These are phyloP conservation scores for Anhinga anhinga DNA, from an alignment of 2,113 vertebrate species.

Conservation along the genomic window DNA sequence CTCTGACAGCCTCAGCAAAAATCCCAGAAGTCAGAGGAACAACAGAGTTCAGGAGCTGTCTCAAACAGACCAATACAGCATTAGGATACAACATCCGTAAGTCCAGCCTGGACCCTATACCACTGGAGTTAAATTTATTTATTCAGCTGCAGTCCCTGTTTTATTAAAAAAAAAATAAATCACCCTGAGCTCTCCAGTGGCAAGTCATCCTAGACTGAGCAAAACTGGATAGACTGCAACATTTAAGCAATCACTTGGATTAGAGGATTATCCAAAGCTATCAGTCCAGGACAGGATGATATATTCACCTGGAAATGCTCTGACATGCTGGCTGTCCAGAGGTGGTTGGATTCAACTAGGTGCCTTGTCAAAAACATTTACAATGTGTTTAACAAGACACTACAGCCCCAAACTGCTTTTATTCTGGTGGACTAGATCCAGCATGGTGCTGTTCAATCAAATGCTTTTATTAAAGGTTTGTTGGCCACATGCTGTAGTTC, in stretches of 20 bases:
- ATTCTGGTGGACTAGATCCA: neutral
- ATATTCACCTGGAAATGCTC: neutral
- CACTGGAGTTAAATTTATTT: neutral
- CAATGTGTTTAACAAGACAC: neutral
- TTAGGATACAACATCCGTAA: neutral
- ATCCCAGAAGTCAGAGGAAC: neutral
- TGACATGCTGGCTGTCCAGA: neutral
- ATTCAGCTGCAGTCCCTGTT: neutral
- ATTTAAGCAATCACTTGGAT: conserved; percentile 2
- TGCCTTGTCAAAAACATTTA: neutral
- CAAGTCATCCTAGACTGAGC: neutral
- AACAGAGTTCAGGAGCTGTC: neutral
- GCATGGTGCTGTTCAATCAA: neutral
- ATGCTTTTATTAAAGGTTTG: neutral
- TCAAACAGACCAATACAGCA: neutral
- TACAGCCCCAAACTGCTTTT: neutral
- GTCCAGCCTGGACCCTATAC: neutral
- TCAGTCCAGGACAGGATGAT: neutral
- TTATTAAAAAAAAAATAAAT: neutral
- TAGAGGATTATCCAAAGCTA: conserved; percentile 23
- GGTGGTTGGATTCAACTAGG: neutral
- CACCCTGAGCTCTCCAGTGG: neutral
- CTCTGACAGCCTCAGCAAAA: neutral
- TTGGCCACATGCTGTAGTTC: neutral
- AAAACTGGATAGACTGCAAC: neutral